Base-by-base conservation (phyloP, 1,140 invertebrate species). In the Bombus confusus region DNA sequence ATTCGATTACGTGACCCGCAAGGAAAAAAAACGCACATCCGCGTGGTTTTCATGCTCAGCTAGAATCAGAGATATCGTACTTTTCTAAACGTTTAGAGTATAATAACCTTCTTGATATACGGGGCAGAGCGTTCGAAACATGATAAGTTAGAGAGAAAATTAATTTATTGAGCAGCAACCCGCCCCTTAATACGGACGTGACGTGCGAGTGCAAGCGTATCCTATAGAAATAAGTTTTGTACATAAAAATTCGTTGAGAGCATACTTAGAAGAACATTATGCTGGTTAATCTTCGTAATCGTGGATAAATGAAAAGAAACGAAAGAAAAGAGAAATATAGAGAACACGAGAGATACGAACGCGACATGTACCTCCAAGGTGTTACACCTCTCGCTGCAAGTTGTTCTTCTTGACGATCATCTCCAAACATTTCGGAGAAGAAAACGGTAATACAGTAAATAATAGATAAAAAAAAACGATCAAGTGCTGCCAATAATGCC, bases 401-500 rank as follows among this genome's bases (percentile, higher is more conserved):
- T 59, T 43, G 68, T 80, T 72, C 83, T 85, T 78, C 72, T 88
- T 64, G 69, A 66, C 66, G 78, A 88, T 85, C 85, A 76, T 59
- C 75, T 86, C 86, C 80, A 87, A 73, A 91, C 80, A 86, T 72
- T 80, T 85, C 77, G 72, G 79, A 86, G 84, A 87, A 87, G 74
- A 86, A 85, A 86, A 80, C 37, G 85, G 88, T 86, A 90, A 91
- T 87, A 88, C 68, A 86, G 74, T 85, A 83, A 91, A 75, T 79
- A 77, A 77, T 78, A 88, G 64, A 79, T 52, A 43, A 28, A 28
- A n/a, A 57, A 87, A 91, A 93, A 87, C 92, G 90, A 94, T 94
- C 93, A 93, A 94, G 92, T 91, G 93, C 94, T 95, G 94, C 94
- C 94, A 95, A 94, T 95, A 93, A 95, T 94, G 93, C 93, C 94